Conservation (phyloP, 2,113 vertebrate genomes). For the Alethe castanea region DNA sequence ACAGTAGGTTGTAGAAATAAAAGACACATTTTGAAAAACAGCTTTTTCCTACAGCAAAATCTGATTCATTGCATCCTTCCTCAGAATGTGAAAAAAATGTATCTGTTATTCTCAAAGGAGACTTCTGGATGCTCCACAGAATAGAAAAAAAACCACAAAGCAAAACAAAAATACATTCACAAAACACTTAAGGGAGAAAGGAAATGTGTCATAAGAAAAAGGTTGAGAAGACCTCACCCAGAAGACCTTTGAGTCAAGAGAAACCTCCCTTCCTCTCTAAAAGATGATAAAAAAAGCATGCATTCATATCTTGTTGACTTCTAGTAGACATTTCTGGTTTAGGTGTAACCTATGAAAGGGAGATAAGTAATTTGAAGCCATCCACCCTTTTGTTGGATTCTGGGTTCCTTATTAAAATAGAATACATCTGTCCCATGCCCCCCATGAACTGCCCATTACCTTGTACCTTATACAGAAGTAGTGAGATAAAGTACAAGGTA, state of each 20-base stretch:
- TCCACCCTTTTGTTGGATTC: not conserved
- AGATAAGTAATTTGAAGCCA: conserved; percentile 3
- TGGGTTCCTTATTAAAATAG: not conserved
- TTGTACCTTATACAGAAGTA: not conserved
- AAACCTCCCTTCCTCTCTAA: conserved; percentile 49
- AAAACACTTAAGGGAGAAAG: conserved; percentile 24
- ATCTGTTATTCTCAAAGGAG: not conserved
- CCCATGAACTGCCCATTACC: not conserved
- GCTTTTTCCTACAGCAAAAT: not conserved
- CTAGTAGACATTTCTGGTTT: not conserved
- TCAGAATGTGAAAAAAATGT: not conserved
- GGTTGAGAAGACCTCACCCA: conserved; percentile 49
- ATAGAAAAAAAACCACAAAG: not conserved
- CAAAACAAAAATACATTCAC: conserved; percentile 14
- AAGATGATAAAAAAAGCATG: conserved; percentile 32
- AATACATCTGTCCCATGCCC: not conserved
- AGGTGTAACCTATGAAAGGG: not conserved
- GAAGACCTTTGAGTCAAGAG: conserved; percentile 16
- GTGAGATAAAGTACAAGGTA: not conserved
- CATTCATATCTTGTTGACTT: conserved; percentile 8
- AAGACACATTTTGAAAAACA: not conserved
- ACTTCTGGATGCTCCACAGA: conserved; percentile 6
- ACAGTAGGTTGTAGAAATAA: not conserved
- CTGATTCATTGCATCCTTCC: conserved; percentile 43
- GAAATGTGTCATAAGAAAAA: conserved; percentile 57